Evolutionary conservation across 2,113 vertebrate genomes (phyloP).

Genomic region (Hydropotes inermis): DNA sequence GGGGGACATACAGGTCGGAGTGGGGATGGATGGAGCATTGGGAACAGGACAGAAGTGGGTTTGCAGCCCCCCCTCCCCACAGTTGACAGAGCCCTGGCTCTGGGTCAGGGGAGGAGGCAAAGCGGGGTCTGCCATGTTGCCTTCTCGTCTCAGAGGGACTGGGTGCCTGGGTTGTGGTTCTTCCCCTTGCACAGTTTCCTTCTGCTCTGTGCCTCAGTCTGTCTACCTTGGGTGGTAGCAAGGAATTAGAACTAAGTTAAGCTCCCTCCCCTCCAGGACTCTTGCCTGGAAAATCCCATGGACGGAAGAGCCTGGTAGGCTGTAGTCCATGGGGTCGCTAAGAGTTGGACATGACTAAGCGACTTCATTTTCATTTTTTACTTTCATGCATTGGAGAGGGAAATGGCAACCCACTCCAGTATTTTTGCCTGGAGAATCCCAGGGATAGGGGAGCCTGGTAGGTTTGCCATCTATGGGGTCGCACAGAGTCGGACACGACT

Average conservation of each 20-base stretch:
- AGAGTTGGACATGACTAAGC: too few relatives aligned
- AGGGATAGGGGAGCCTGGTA: too few relatives aligned
- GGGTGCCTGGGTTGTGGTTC: not conserved
- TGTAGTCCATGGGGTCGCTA: too few relatives aligned
- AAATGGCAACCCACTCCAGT: too few relatives aligned
- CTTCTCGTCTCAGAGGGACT: not conserved
- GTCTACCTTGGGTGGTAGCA: not conserved
- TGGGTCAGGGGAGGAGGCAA: not conserved
- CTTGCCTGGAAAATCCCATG: too few relatives aligned
- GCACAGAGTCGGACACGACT: too few relatives aligned
- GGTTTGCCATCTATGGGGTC: too few relatives aligned
- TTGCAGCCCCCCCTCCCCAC: not conserved
- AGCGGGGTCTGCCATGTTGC: not conserved
- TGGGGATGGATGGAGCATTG: fast-evolving
- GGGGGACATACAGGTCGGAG: not conserved
- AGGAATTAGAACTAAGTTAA: not conserved
- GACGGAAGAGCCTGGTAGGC: too few relatives aligned
- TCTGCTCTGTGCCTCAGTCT: not conserved
- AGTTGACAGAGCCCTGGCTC: too few relatives aligned
- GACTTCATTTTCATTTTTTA: too few relatives aligned
- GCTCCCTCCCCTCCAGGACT: not conserved
- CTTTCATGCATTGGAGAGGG: too few relatives aligned
- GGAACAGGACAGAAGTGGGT: not conserved
- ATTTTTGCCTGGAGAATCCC: too few relatives aligned
- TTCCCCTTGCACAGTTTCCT: not conserved